These are phyloP conservation scores for Platanista minor DNA, from an alignment of 2,113 vertebrate species.

Conservation along the genomic window DNA sequence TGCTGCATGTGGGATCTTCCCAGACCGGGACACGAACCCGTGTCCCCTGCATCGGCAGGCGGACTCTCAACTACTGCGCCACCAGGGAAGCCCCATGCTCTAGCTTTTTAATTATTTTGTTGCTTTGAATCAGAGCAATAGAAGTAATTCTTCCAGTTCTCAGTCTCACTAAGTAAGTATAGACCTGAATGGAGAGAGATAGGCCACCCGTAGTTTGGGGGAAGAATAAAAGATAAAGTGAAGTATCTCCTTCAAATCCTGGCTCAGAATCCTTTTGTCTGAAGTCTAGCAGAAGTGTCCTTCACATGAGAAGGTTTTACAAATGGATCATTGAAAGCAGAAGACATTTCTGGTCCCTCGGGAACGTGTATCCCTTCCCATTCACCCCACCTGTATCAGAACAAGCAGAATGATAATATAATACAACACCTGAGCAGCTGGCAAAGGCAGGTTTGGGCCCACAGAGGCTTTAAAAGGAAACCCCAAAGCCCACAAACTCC, in stretches of 20 bases:
- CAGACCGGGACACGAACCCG: no score
- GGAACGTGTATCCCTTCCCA: not conserved
- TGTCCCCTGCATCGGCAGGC: no score
- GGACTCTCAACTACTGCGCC: no score
- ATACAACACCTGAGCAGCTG: slow-evolving; percentile 54
- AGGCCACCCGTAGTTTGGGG: not conserved
- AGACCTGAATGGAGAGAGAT: not conserved
- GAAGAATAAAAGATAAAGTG: not conserved
- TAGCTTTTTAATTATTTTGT: slow-evolving; percentile 40
- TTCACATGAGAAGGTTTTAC: not conserved
- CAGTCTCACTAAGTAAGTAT: not conserved
- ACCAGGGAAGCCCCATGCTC: no score
- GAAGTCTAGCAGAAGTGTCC: not conserved
- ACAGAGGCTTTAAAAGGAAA: slow-evolving; percentile 48
- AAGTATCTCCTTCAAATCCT: not conserved
- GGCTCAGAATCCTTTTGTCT: not conserved
- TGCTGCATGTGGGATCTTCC: no score
- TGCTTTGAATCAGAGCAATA: not conserved
- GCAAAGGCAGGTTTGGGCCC: slow-evolving; percentile 43
- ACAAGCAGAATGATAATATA: not conserved
- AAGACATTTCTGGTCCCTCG: not conserved
- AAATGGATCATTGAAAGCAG: not conserved
- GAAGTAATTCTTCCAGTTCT: not conserved
- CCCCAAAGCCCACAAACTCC: slow-evolving; percentile 28
- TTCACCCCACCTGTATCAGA: not conserved